phyloP scores from a whole-genome alignment of 2,888 invertebrate genomes.

The Hymenopus coronatus region DNA sequence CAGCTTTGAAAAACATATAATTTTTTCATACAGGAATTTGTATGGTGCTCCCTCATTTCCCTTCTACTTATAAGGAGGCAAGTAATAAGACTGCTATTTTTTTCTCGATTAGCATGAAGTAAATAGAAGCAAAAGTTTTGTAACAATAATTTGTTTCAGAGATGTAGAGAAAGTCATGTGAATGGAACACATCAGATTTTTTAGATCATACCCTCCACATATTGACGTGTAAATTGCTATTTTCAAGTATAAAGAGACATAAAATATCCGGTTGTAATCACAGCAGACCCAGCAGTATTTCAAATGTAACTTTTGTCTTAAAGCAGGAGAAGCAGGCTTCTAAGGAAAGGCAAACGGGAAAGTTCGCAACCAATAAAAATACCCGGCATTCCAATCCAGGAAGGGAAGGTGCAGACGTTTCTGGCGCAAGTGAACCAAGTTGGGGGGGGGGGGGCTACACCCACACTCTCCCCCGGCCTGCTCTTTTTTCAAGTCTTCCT shows the following conservation, averaged over 20 bases:
- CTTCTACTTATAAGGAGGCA: no score
- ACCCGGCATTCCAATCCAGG: slow-evolving; percentile 9
- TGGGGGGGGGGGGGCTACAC: neutral
- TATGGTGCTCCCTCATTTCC: no score
- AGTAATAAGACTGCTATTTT: no score
- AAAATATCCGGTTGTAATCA: neutral
- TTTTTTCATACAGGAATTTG: no score
- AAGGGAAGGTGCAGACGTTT: slow-evolving; percentile 1
- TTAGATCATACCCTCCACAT: no score
- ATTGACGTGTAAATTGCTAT: no score
- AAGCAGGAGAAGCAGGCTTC: neutral
- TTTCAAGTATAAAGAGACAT: neutral
- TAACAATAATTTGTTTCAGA: no score
- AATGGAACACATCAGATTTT: no score
- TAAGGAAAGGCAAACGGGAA: slow-evolving; percentile 9
- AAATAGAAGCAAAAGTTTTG: no score
- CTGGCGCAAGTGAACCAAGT: slow-evolving; percentile 5
- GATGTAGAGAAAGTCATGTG: no score
- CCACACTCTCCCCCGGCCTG: neutral
- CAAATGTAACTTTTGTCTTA: neutral
- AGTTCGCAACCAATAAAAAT: slow-evolving; percentile 20
- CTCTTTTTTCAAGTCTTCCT: neutral
- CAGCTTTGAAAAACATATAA: no score
- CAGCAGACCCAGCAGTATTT: neutral
- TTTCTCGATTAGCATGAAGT: no score